A percentile compares a stretch with the other conserved stretches of the same genome.
These are phyloP conservation scores for Onchidella celtica DNA, from an alignment of 2,888 invertebrate species.

Conservation along the genomic window DNA sequence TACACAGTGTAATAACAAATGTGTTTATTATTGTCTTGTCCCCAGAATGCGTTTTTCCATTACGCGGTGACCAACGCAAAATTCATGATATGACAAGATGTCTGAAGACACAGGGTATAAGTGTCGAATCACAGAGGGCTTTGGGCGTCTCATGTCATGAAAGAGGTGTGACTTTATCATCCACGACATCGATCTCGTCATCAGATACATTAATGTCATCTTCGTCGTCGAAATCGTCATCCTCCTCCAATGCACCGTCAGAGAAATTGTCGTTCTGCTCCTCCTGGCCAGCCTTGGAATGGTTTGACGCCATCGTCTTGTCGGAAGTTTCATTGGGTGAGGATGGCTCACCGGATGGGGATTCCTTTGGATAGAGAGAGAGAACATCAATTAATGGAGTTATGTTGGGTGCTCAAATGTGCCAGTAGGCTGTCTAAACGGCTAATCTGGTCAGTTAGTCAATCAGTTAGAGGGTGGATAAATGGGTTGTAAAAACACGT, in stretches of 20 bases:
- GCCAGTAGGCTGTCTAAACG: too few species aligned
- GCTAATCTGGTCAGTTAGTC: too few species aligned
- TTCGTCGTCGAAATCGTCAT: constrained; percentile 34
- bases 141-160: not conserved
- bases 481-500: not conserved
- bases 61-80: too few species aligned
- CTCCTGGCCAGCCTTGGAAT: not conserved
- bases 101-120: too few species aligned
- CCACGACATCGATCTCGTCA: constrained; percentile 33
- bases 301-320: not conserved
- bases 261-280: constrained; percentile 26
- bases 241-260: constrained; percentile 23
- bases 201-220: constrained; percentile 33
- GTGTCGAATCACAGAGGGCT: not conserved
- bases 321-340: constrained; percentile 1
- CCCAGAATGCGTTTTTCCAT: too few species aligned
- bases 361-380: constrained; percentile 19
- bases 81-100: too few species aligned
- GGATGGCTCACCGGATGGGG: constrained; percentile 23
- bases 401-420: not conserved
- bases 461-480: too few species aligned
- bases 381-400: not conserved
- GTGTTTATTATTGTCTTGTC: too few species aligned
- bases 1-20: too few species aligned
- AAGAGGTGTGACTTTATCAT: constrained; percentile 2